These are phyloP conservation scores for Lycophotia porphyrea DNA, from an alignment of 2,888 invertebrate species.

Conservation along the genomic window DNA sequence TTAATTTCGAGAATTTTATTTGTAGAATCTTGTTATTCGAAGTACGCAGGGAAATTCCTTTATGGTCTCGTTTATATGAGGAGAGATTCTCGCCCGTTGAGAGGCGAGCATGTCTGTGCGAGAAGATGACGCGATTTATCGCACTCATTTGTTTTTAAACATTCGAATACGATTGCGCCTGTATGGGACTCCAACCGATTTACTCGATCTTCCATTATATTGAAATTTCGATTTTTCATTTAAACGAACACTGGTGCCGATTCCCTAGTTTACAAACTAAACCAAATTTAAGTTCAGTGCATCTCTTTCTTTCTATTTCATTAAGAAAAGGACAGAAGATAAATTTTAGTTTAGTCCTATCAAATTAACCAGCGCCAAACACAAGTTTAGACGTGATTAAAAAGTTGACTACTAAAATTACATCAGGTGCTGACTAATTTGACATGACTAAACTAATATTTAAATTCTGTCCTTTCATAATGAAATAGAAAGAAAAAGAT, in stretches of 20 bases:
- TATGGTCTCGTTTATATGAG: background rate
- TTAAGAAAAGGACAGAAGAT: no score
- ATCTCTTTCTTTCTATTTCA: no score
- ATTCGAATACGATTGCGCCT: background rate
- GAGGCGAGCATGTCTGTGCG: background rate
- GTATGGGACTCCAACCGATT: background rate
- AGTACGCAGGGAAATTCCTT: conserved; percentile 10
- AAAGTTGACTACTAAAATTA: no score
- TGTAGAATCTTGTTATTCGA: conserved; percentile 20
- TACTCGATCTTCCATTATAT: background rate
- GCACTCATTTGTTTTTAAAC: background rate
- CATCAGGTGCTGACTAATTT: no score
- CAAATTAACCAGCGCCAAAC: no score
- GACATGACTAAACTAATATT: no score
- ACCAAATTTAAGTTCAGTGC: no score
- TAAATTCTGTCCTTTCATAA: no score
- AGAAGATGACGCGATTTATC: background rate
- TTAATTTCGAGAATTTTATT: conserved; percentile 26
- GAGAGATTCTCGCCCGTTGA: background rate
- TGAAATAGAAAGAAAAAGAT: no score
- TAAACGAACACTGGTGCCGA: background rate
- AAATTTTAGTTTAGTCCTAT: no score
- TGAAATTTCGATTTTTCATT: background rate
- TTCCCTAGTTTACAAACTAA: no score
- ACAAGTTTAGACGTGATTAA: no score